A percentile compares a stretch with the other conserved stretches of the same genome.
Conservation (phyloP, 2,797 vertebrate genomes). For the Dallia pectoralis region DNA sequence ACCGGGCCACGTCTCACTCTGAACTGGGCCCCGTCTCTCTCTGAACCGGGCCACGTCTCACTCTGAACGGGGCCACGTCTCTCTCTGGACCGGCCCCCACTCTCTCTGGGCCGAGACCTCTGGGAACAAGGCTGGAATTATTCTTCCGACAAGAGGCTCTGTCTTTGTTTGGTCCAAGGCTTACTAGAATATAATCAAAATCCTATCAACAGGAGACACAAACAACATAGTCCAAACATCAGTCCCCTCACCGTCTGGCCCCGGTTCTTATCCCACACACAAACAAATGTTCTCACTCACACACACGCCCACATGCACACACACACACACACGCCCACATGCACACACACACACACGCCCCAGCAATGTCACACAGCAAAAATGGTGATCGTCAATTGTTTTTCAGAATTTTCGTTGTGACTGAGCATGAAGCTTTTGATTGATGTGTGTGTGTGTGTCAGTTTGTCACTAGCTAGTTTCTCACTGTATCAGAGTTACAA, state of each 20-base stretch:
- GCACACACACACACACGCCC: background rate
- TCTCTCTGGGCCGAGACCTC: constrained; percentile 47
- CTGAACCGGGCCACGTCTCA: background rate
- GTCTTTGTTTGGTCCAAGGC: constrained; percentile 60
- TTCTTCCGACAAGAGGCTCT: constrained; percentile 57
- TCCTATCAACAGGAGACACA: constrained; percentile 52
- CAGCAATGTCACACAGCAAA: constrained; percentile 39
- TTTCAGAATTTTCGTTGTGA: constrained; percentile 54
- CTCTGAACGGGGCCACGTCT: constrained; percentile 24
- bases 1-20: background rate
- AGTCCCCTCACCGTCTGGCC: constrained; percentile 41
- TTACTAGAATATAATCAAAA: constrained; percentile 64
- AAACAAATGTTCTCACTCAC: background rate
- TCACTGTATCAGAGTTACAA: background rate
- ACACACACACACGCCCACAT: no score
- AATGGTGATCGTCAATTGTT: constrained; percentile 42
- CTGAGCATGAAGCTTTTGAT: constrained; percentile 51
- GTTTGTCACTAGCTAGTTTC: constrained; percentile 10
- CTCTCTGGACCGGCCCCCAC: constrained; percentile 36
- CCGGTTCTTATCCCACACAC: background rate
- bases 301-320: background rate
- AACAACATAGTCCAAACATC: constrained; percentile 49
- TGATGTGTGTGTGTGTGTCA: constrained; percentile 29
- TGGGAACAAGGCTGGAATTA: constrained; percentile 63
- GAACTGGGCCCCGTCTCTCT: constrained; percentile 33